A percentile compares a stretch with the other conserved stretches of the same genome.
These are phyloP conservation scores for Psittacula derbiana DNA, from an alignment of 2,797 vertebrate species.

Conservation along the genomic window DNA sequence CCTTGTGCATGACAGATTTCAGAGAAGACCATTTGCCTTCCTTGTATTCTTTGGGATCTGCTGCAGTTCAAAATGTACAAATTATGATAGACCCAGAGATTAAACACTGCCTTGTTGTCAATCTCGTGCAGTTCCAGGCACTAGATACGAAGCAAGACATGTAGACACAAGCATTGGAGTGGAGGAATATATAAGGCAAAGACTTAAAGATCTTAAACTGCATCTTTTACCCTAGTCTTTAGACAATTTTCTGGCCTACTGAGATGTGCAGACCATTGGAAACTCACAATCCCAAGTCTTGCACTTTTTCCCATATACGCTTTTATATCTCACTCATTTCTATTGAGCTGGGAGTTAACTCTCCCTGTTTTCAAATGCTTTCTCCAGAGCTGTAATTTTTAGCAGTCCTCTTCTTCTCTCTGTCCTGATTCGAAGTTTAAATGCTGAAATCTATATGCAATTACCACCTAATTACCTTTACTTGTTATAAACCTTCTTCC, in stretches of 20 bases:
- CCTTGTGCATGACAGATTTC: accelerated
- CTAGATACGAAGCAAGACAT: not conserved
- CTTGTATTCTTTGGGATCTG: not conserved
- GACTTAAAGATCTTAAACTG: not conserved
- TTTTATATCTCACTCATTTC: not conserved
- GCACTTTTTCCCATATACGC: not conserved
- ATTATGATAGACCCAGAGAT: not conserved
- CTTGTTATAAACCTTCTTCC: not conserved
- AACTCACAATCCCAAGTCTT: not conserved
- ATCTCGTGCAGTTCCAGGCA: not conserved
- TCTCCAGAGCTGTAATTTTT: not conserved
- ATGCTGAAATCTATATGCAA: not conserved
- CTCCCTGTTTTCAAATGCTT: not conserved
- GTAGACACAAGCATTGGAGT: not conserved
- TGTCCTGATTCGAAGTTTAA: not conserved
- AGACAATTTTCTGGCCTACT: not conserved
- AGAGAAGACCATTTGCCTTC: not conserved
- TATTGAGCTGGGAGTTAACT: not conserved
- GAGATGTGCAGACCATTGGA: not conserved
- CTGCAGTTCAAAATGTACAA: not conserved
- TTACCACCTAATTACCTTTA: not conserved
- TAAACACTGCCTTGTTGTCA: not conserved
- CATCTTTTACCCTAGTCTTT: not conserved
- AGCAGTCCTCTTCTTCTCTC: not conserved
- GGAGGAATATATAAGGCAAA: not conserved